Conservation (phyloP, 2,797 vertebrate genomes). For the Platyrinchus mystaceus region DNA sequence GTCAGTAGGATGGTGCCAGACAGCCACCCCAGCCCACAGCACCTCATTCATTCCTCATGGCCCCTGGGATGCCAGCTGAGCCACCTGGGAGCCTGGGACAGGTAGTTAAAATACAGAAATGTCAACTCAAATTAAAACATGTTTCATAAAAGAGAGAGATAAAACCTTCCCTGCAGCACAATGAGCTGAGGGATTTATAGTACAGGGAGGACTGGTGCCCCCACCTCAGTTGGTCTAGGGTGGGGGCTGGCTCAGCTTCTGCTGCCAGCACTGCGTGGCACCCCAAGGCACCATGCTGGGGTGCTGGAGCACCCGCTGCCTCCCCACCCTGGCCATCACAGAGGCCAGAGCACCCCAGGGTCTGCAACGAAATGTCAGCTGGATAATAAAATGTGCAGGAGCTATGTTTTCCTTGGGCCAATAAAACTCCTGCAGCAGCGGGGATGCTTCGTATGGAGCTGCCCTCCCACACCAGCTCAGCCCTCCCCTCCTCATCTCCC, state of each 20-base stretch:
- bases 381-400: background rate
- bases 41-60: rapidly evolving
- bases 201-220: background rate
- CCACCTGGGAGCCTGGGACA: background rate
- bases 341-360: background rate
- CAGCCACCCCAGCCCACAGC: background rate
- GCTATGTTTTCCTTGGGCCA: background rate
- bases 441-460: background rate
- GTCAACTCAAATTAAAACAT: conserved; percentile 30
- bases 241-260: rapidly evolving
- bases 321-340: background rate
- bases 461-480: background rate
- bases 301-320: rapidly evolving
- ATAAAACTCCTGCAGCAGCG: background rate
- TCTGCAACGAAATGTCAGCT: background rate
- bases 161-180: background rate
- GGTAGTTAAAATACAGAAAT: conserved; percentile 15
- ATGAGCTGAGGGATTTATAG: background rate
- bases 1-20: background rate
- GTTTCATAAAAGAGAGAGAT: background rate
- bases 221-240: background rate
- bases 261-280: rapidly evolving
- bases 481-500: background rate
- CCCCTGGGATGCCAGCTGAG: rapidly evolving
- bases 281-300: background rate